A percentile compares a stretch with the other conserved stretches of the same genome.
Conservation (phyloP, 64 coral and sea anemone species). For the Montipora efflorescens region DNA sequence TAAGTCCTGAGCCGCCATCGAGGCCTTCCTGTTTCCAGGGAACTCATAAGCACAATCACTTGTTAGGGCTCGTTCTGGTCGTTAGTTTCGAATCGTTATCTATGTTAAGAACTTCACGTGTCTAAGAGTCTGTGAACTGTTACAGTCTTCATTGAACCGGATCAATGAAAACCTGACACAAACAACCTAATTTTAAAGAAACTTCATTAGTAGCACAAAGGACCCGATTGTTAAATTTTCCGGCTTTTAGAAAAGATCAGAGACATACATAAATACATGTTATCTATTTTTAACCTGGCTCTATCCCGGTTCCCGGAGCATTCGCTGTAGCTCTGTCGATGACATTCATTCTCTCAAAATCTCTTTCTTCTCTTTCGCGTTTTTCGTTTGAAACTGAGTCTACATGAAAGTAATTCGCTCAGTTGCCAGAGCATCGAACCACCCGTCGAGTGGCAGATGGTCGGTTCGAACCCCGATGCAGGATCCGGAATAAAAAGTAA, state of each 20-base stretch:
- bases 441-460: too few relatives aligned
- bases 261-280: too few relatives aligned
- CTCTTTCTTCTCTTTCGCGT: too few relatives aligned
- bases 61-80: not conserved
- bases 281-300: too few relatives aligned
- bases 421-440: too few relatives aligned
- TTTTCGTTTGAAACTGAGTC: too few relatives aligned
- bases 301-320: too few relatives aligned
- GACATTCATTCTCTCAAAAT: too few relatives aligned
- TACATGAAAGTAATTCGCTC: too few relatives aligned
- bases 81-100: not conserved
- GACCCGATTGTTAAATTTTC: not conserved
- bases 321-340: too few relatives aligned
- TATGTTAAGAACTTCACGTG: not conserved
- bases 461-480: too few relatives aligned
- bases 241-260: not conserved
- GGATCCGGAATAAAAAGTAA: too few relatives aligned
- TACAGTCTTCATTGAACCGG: not conserved
- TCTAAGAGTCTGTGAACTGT: not conserved
- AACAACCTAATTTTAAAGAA: not conserved
- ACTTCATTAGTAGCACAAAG: not conserved
- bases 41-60: not conserved
- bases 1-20: not conserved
- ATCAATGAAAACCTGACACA: not conserved
- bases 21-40: not conserved